Evolutionary conservation across 1,140 invertebrate species (phyloP), one percentile per base, ranked within the genome.

Genomic region (Oryzaephilus surinamensis): DNA sequence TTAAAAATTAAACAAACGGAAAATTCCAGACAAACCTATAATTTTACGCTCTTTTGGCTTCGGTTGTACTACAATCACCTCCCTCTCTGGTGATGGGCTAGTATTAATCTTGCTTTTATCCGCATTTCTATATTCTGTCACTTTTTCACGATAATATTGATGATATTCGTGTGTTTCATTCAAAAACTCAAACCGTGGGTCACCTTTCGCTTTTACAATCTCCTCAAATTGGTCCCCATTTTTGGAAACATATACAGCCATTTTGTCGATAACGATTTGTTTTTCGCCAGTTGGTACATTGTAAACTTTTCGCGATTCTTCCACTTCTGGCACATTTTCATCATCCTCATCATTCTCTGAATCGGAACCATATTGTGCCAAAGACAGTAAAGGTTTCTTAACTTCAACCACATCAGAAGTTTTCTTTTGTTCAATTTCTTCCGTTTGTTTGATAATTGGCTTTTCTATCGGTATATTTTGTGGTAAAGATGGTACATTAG

Each of bases 151-250:
- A 47, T 92, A 93, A 58, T 88, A 91, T 1, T 73, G 63, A 59
- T 90, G 74, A 57, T 75, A 85, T 28, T 79, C 67, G 58, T 90
- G 77, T 0, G 66, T 70, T 0, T 76, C 62, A 32, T 88, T 72
- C 0, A 92, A 60, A 60, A 92, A 92, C 11, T 74, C 76, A 57
- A 92, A 96, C 16, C 91, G 64, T 0, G 79, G 73, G 61, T 94
- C 91, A 10, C 83, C 81, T 64, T 92, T 93, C 3, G 76, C 79
- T 54, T 79, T 80, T 0, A 96, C 82, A 17, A 89, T 84, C 6
- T 77, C 74, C 54, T 96, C 92, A 63, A 97, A 97, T 48, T 91
- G 85, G 30, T 78, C 71, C 0, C 93, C 94, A 66, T 97, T 97
- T 53, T 92, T 92, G 0, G 84, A 81, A 0, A 97, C 92, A 58